Evolutionary conservation across 1,140 invertebrate genomes (phyloP), one percentile per base, ranked within the genome.

Genomic region (Calliopsis andreniformis): DNA sequence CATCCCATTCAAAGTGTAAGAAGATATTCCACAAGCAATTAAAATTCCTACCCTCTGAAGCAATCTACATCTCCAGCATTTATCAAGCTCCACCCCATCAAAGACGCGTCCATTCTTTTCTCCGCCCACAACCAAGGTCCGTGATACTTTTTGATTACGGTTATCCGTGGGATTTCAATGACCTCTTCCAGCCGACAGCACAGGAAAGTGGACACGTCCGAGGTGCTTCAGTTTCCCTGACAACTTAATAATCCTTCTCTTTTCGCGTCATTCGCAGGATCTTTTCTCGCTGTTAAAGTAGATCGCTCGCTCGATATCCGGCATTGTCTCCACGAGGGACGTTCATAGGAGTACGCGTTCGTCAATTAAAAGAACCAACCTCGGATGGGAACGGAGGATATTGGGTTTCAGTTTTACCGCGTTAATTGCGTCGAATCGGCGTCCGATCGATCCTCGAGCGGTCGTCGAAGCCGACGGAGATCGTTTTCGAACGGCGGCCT

Each of bases 181-280:
- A 69, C 66, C 66, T 68, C 76, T 59, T 77, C 66, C 63, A 10
- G 56, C 79, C 53, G 80, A 80, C 73, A 81, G 55, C 66, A 45
- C 58, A 51, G 80, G 63, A n/a, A 77, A 80, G 76, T 82, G 72
- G 78, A 82, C 78, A 80, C 72, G 63, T 39, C n/a, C 51, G 66
- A 49, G 75, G 59, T 25, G 58, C 58, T 25, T 80, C 59, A 68
- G 43, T 56, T 53, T 55, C 28, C 45, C 72, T 68, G 80, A 82
- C 80, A 82, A 82, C 66, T 82, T 82, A 82, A 82, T 82, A 77
- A 81, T 81, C 80, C 76, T 70, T 62, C 79, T 81, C 80, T 77
- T 77, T 62, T n/a, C 79, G 80, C 64, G 80, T 82, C 80, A 82
- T 76, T 64, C 73, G 80, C 80, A 82, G 79, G 77, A 80, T 66